A percentile compares a stretch with the other conserved stretches of the same genome.
These are phyloP conservation scores for Lithophane leautieri DNA, from an alignment of 2,888 invertebrate genomes.

Conservation along the genomic window DNA sequence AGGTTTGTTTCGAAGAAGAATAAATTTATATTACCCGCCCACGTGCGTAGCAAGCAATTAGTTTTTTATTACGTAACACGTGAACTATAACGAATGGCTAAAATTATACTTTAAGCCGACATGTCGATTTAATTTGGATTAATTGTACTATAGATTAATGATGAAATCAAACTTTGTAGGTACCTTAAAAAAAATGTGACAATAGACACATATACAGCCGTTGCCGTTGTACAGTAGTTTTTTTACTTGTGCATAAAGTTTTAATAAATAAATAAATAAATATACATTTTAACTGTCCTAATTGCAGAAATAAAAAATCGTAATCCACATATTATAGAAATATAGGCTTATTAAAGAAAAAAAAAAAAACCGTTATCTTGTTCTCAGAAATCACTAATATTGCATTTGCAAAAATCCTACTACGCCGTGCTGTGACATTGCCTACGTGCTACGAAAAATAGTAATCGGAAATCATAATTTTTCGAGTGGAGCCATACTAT, in stretches of 20 bases:
- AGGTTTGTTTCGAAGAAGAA: slow-evolving; percentile 60
- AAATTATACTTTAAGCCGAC: slow-evolving; percentile 53
- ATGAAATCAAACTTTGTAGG: not conserved
- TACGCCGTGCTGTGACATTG: slow-evolving; percentile 1
- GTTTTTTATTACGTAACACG: slow-evolving; percentile 60
- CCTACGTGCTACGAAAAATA: not conserved
- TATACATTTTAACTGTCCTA: not conserved
- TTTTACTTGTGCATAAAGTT: no score
- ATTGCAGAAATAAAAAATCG: not conserved
- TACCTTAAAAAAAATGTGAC: slow-evolving; percentile 6
- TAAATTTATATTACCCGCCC: slow-evolving; percentile 63
- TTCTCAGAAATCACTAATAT: not conserved
- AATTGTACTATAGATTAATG: slow-evolving; percentile 52
- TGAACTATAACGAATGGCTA: slow-evolving; percentile 51
- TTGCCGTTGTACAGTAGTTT: no score
- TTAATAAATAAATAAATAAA: no score
- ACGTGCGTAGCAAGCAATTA: slow-evolving; percentile 62
- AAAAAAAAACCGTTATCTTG: not conserved
- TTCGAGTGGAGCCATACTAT: no score
- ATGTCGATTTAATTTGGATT: slow-evolving; percentile 51
- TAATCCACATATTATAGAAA: not conserved
- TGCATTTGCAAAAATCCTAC: not conserved
- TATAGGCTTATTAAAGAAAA: not conserved
- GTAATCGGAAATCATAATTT: slow-evolving; percentile 3
- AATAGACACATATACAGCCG: not conserved